Base-by-base conservation (phyloP, 2,797 vertebrate genomes). In the Xenops minutus region DNA sequence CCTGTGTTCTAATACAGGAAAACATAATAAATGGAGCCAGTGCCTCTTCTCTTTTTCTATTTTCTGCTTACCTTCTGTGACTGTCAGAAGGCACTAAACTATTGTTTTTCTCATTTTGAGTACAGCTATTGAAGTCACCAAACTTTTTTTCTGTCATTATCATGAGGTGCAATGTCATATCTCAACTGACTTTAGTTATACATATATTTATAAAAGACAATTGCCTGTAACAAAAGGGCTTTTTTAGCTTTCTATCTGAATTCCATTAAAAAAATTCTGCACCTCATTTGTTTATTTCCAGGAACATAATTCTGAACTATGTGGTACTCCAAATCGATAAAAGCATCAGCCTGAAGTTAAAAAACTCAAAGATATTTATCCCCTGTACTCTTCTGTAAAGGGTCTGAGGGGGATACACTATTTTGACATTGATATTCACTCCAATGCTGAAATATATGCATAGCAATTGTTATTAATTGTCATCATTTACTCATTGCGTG, bases 401-500 rank as follows among this genome's bases (percentile, higher is more conserved):
- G 8, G 9, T 12, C 20, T 44, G 49, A 88, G 21, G 22, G 44
- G 43, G n/a, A 92, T 49, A 89, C 29, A 32, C n/a, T 82, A 78
- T 93, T 97, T 95, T 95, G 96, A 62, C n/a, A 69, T 54, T 84
- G 44, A 15, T 74, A 52, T 93, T 89, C 79, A 36, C 34, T 78
- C 37, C n/a, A 48, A 79, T 91, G 18, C 49, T 79, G 58, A 91
- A 92, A 8, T 82, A n/a, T 90, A 64, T 54, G 23, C 16, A 44
- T 34, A 52, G 41, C 41, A 77, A 83, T 77, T 96, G 56, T 84
- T 95, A 64, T 62, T 95, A 95, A 92, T 92, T 92, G 43, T 36
- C 89, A 85, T 93, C 93, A 97, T 97, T 85, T 96, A 87, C 94
- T 97, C 39, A 95, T 93, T 92, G 86, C 11, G 82, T 72, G 64